Conservation (phyloP, 2,797 vertebrate species). For the Numenius phaeopus region DNA sequence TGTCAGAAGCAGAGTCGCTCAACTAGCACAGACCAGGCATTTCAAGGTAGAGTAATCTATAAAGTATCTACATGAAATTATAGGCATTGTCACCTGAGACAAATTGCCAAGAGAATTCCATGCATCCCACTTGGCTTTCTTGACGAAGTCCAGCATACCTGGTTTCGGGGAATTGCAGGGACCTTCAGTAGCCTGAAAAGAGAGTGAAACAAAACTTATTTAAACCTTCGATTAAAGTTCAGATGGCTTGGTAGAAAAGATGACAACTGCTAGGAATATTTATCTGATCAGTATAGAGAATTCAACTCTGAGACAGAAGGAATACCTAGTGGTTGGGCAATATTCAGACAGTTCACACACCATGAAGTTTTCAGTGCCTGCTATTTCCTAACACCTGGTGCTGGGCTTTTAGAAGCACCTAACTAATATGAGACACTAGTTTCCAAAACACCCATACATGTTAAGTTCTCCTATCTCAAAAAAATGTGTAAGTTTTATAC, state of each 20-base stretch:
- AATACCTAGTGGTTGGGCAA: not conserved
- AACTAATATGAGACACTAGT: not conserved
- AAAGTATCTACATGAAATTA: not conserved
- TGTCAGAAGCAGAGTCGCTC: not conserved
- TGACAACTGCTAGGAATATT: not conserved
- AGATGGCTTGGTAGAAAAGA: not conserved
- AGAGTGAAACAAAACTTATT: not conserved
- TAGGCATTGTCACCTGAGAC: constrained; percentile 81
- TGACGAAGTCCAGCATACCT: constrained; percentile 91
- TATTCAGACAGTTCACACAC: not conserved
- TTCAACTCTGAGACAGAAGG: not conserved
- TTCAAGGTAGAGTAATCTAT: not conserved
- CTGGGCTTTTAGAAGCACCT: not conserved
- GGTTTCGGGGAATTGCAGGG: constrained; percentile 90
- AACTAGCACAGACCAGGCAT: not conserved
- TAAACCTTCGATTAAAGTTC: not conserved
- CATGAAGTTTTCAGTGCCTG: not conserved
- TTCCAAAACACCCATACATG: not conserved
- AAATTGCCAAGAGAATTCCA: constrained; percentile 89
- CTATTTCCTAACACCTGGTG: not conserved
- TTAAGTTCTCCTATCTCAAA: not conserved
- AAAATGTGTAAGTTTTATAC: not conserved
- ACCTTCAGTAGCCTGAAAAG: constrained; percentile 88
- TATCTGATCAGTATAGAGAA: not conserved
- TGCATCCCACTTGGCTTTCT: constrained; percentile 95